A percentile compares a stretch with the other conserved stretches of the same genome.
Evolutionary conservation across 2,888 invertebrate species (phyloP).

Genomic region (Galerucella calmariensis): DNA sequence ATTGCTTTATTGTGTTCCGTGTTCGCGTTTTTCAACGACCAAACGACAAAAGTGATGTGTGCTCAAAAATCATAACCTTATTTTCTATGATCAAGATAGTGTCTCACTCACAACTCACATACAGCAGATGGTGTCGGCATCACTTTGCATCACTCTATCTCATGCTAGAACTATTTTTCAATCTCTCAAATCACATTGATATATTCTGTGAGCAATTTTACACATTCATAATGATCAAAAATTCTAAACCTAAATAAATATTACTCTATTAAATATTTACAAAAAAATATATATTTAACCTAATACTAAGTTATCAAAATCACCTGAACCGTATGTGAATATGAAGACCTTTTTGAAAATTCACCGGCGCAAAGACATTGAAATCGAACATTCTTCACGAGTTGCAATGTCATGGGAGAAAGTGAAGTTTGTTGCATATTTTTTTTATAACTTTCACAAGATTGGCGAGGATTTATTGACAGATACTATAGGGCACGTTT

Average conservation of each 20-base stretch:
- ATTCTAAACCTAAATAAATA: slow-evolving; percentile 23
- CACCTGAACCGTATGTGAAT: slow-evolving; percentile 14
- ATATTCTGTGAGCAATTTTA: slow-evolving; percentile 4
- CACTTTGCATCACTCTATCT: too few species aligned
- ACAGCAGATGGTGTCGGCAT: too few species aligned
- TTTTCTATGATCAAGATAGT: too few species aligned
- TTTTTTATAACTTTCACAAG: not conserved
- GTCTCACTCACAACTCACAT: too few species aligned
- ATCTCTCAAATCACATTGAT: not conserved
- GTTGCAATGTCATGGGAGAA: too few species aligned
- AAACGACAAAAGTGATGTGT: too few species aligned
- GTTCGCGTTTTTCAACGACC: too few species aligned
- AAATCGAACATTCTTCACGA: not conserved
- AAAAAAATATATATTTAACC: slow-evolving; percentile 27
- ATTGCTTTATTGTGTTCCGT: too few species aligned
- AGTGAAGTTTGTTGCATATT: not conserved
- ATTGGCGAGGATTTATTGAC: not conserved
- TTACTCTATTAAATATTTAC: slow-evolving; percentile 26
- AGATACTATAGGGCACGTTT: not conserved
- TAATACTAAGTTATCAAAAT: slow-evolving; percentile 17
- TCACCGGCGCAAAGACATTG: not conserved
- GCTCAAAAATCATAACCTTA: too few species aligned
- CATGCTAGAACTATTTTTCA: not conserved
- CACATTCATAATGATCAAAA: slow-evolving; percentile 19
- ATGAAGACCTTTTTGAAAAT: slow-evolving; percentile 7